A percentile compares a stretch with the other conserved stretches of the same genome.
Conservation (phyloP, 2,797 vertebrate species). For the Harpagifer antarcticus region DNA sequence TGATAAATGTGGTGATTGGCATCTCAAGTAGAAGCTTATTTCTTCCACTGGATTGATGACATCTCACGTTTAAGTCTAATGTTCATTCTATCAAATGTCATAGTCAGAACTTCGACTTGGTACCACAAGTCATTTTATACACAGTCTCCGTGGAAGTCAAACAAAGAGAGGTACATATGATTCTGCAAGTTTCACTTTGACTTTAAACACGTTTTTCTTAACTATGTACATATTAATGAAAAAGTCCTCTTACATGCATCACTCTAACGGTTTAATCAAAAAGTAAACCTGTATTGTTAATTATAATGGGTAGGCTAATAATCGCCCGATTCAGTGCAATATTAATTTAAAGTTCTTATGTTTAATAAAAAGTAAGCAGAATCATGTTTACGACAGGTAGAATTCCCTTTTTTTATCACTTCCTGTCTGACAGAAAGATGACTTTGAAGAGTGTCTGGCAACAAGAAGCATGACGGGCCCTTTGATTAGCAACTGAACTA, state of each 20-base stretch:
- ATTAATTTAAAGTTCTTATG: neutral
- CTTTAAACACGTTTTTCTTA: neutral
- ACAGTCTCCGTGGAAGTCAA: neutral
- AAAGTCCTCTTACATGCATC: neutral
- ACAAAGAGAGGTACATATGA: neutral
- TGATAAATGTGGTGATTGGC: neutral
- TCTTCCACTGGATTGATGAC: neutral
- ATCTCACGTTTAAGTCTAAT: conserved; percentile 1
- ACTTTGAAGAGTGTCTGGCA: neutral
- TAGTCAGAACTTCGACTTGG: neutral
- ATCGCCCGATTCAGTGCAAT: neutral
- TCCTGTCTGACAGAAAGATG: neutral
- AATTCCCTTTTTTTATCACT: neutral
- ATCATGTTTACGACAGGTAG: neutral
- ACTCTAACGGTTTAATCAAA: neutral
- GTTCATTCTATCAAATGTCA: neutral
- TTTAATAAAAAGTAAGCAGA: neutral
- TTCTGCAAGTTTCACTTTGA: neutral
- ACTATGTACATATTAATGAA: neutral
- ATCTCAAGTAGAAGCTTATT: conserved; percentile 2
- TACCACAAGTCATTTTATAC: neutral
- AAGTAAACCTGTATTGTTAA: neutral
- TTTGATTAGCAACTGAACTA: neutral
- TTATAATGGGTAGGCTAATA: neutral
- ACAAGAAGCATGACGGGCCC: neutral